phyloP scores from a whole-genome alignment of 2,888 invertebrate genomes.

The Poecilus cupreus region DNA sequence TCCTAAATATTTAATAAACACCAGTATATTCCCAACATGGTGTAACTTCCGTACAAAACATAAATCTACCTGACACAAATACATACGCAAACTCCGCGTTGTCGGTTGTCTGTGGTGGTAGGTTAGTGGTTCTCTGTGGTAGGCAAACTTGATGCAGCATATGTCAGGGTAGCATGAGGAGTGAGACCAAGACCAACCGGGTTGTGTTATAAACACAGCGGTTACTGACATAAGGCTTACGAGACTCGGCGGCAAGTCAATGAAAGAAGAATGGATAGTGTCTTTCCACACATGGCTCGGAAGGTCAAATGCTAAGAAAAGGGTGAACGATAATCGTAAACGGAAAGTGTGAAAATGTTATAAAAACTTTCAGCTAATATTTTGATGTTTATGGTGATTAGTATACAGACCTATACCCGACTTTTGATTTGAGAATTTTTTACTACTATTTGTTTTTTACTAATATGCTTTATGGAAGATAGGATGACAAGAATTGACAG shows the following conservation, averaged over 20 bases:
- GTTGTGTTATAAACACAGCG: conserved; percentile 5
- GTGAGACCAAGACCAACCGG: not conserved
- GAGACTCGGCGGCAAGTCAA: not conserved
- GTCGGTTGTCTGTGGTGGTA: conserved; percentile 14
- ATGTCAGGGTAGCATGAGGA: conserved; percentile 1
- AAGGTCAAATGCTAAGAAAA: not conserved
- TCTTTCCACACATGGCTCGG: not conserved
- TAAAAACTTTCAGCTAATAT: not conserved
- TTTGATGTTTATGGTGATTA: not conserved
- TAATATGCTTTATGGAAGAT: no score
- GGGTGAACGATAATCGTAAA: not conserved
- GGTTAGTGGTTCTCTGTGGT: conserved; percentile 18
- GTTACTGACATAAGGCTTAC: not conserved
- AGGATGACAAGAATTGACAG: no score
- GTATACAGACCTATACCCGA: no score
- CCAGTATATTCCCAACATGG: conserved; percentile 10
- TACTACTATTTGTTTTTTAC: no score
- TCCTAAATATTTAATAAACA: conserved; percentile 22
- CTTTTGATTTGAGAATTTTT: no score
- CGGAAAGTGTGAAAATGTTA: not conserved
- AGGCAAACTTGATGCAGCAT: conserved; percentile 23
- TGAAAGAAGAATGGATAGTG: not conserved
- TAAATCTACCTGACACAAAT: conserved; percentile 26
- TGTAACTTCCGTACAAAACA: not conserved
- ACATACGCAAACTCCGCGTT: conserved; percentile 9